These are phyloP conservation scores for Lasioglossum oenotherae DNA, from an alignment of 2,888 invertebrate species.

Conservation along the genomic window DNA sequence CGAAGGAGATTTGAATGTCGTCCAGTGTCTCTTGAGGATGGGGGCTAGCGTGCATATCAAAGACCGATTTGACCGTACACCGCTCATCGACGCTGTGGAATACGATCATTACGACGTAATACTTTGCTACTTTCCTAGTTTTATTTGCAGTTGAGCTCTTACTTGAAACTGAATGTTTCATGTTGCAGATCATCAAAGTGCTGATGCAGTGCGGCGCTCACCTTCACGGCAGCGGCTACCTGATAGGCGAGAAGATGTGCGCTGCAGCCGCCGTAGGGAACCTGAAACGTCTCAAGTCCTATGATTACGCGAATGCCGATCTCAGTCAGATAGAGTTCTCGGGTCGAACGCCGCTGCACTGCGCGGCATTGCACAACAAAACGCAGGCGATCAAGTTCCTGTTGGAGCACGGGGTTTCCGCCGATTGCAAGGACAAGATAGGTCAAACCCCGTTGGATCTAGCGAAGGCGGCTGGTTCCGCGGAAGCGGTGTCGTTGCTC, in stretches of 20 bases:
- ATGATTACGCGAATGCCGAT: conserved; percentile 89
- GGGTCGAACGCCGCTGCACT: conserved; percentile 89
- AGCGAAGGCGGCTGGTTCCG: conserved; percentile 77
- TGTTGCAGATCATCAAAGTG: conserved; percentile 86
- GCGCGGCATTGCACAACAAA: conserved; percentile 87
- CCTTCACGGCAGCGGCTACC: conserved; percentile 86
- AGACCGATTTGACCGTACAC: conserved; percentile 90
- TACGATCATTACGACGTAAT: conserved; percentile 86
- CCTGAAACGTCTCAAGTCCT: conserved; percentile 86
- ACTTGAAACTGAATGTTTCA: neutral
- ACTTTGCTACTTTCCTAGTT: neutral
- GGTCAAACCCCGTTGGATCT: conserved; percentile 87
- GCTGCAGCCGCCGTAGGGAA: conserved; percentile 88
- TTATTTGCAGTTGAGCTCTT: neutral
- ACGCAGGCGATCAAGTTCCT: conserved; percentile 85
- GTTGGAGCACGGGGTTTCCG: conserved; percentile 84
- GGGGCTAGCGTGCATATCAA: conserved; percentile 94
- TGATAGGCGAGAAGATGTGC: conserved; percentile 89
- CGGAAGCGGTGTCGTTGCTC: conserved; percentile 16
- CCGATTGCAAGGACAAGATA: conserved; percentile 85
- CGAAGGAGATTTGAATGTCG: conserved; percentile 88
- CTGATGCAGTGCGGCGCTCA: conserved; percentile 92
- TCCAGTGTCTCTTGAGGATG: conserved; percentile 90
- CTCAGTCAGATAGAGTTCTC: conserved; percentile 87
- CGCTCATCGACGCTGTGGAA: conserved; percentile 89